These are phyloP conservation scores for Drosophila rubida DNA, from an alignment of 2,888 invertebrate species.

Conservation along the genomic window DNA sequence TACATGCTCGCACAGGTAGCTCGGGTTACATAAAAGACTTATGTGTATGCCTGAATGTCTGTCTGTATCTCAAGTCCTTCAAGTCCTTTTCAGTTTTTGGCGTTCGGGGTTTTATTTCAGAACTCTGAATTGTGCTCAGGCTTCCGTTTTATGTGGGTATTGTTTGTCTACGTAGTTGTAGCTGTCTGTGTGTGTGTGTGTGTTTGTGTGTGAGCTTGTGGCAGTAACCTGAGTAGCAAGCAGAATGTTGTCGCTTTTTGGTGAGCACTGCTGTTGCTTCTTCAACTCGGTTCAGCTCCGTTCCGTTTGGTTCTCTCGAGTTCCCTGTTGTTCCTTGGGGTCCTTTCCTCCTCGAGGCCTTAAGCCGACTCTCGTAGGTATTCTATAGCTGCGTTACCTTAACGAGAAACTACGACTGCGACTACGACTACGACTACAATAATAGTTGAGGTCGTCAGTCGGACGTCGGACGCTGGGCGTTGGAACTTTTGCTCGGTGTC, in stretches of 20 bases:
- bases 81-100: constrained; percentile 42
- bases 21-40: background rate
- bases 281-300: constrained; percentile 14
- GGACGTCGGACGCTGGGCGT: constrained; percentile 25
- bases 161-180: background rate
- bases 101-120: constrained; percentile 64
- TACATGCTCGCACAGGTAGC: background rate
- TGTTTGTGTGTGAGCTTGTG: constrained; percentile 20
- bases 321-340: constrained; percentile 8
- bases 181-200: background rate
- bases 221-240: constrained; percentile 67
- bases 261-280: constrained; percentile 70
- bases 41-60: no score
- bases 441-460: constrained; percentile 54
- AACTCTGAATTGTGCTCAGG: constrained; percentile 26
- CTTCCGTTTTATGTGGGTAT: constrained; percentile 30
- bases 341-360: constrained; percentile 1
- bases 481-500: background rate
- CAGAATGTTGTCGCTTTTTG: constrained; percentile 21
- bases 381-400: constrained; percentile 52
- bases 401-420: constrained; percentile 20
- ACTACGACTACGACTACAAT: constrained; percentile 10
- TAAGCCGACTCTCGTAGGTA: constrained; percentile 61
- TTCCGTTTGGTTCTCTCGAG: constrained; percentile 3
- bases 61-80: constrained; percentile 25